Conservation (phyloP, 1,140 invertebrate genomes). For the Oryzaephilus surinamensis region DNA sequence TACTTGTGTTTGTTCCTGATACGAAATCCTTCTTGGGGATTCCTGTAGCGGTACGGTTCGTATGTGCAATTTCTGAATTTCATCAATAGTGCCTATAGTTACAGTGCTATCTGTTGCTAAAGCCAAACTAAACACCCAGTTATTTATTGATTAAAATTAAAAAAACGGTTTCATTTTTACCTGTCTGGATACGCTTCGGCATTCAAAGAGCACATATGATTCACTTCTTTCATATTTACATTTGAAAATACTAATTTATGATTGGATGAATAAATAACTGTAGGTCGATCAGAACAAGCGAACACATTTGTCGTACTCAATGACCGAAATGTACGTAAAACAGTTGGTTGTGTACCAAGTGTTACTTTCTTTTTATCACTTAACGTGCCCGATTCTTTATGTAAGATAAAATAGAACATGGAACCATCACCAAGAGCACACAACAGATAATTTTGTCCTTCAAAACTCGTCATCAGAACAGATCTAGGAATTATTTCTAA, state of each 20-base stretch:
- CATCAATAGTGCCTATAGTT: constrained; percentile 96
- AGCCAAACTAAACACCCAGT: constrained; percentile 73
- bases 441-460: constrained; percentile 80
- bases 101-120: constrained; percentile 87
- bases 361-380: constrained; percentile 86
- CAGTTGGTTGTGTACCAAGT: constrained; percentile 93
- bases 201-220: constrained; percentile 96
- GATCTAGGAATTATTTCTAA: constrained; percentile 92
- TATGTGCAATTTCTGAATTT: constrained; percentile 97
- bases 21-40: constrained; percentile 85
- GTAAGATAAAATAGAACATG: constrained; percentile 89
- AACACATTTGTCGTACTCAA: constrained; percentile 94
- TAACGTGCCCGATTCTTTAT: constrained; percentile 58
- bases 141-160: constrained; percentile 1
- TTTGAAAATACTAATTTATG: constrained; percentile 99
- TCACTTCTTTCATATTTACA: constrained; percentile 96
- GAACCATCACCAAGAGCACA: constrained; percentile 95
- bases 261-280: constrained; percentile 98
- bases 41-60: constrained; percentile 89
- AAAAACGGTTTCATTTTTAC: constrained; percentile 32
- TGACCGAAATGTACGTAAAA: constrained; percentile 81
- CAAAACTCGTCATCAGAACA: constrained; percentile 88
- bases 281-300: constrained; percentile 95
- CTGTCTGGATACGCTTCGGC: constrained; percentile 89
- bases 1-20: constrained; percentile 84